Conservation (phyloP, 2,113 vertebrate species). For the Phodopus roborovskii region DNA sequence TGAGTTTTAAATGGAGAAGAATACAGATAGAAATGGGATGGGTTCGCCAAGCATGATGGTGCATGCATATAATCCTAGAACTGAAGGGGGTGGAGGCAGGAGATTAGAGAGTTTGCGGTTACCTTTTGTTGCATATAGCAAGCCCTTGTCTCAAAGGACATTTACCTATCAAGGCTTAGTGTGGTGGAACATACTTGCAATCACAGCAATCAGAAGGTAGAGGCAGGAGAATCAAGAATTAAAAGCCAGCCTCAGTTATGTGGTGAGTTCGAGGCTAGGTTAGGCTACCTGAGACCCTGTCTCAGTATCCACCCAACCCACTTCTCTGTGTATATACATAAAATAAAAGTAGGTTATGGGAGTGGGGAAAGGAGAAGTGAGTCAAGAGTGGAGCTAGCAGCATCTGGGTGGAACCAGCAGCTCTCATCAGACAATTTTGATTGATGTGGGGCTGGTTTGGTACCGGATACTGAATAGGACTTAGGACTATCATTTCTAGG, state of each 20-base stretch:
- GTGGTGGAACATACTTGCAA: neutral
- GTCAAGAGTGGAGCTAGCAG: neutral
- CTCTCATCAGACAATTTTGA: neutral
- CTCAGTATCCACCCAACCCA: neutral
- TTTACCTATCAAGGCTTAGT: neutral
- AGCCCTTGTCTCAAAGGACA: neutral
- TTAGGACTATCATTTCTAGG: neutral
- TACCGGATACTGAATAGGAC: neutral
- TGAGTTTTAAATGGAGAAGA: conserved; percentile 7
- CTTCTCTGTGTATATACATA: neutral
- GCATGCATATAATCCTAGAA: neutral
- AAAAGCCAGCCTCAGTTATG: neutral
- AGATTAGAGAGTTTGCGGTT: neutral
- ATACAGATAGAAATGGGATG: neutral
- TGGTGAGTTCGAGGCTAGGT: too few relatives aligned
- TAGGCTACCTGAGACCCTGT: neutral
- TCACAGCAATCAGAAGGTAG: neutral
- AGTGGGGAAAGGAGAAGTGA: neutral
- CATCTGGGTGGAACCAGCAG: neutral
- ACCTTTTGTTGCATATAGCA: neutral
- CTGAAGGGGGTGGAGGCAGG: too few relatives aligned
- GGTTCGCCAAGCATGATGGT: neutral
- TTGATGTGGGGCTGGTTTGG: neutral
- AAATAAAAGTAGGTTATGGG: too few relatives aligned
- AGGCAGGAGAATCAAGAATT: neutral